A percentile compares a stretch with the other conserved stretches of the same genome.
Conservation (phyloP, 2,797 vertebrate species). For the Champsocephalus esox region DNA sequence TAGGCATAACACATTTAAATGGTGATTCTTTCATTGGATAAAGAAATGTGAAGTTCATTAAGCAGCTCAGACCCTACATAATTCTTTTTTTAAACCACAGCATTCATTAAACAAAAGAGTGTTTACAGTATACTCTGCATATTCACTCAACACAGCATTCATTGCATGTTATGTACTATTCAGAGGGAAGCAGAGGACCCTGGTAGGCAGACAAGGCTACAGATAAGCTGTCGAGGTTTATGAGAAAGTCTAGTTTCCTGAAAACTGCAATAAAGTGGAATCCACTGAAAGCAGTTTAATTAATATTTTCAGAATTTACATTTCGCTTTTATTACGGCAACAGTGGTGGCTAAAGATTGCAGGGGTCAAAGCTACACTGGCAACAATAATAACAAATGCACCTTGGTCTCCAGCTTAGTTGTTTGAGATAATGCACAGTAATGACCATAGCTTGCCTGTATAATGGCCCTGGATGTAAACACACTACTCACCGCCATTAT, state of each 20-base stretch:
- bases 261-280: neutral
- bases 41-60: neutral
- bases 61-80: neutral
- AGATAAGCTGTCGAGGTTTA: neutral
- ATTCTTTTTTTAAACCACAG: neutral
- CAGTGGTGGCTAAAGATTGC: neutral
- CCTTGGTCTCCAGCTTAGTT: neutral
- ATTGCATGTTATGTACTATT: neutral
- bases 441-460: neutral
- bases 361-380: neutral
- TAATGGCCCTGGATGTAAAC: neutral
- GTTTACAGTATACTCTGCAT: neutral
- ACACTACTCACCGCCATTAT: conserved; percentile 93
- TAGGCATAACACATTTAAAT: neutral
- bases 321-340: neutral
- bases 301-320: neutral
- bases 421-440: neutral
- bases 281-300: neutral
- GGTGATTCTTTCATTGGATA: too few relatives aligned
- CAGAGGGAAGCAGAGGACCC: conserved; percentile 16
- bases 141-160: conserved; percentile 1
- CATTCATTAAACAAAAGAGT: neutral
- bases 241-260: neutral
- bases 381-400: neutral
- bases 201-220: neutral